A percentile compares a stretch with the other conserved stretches of the same genome.
These are phyloP conservation scores for Eulemur mongoz DNA, from an alignment of 2,797 vertebrate genomes.

Conservation along the genomic window DNA sequence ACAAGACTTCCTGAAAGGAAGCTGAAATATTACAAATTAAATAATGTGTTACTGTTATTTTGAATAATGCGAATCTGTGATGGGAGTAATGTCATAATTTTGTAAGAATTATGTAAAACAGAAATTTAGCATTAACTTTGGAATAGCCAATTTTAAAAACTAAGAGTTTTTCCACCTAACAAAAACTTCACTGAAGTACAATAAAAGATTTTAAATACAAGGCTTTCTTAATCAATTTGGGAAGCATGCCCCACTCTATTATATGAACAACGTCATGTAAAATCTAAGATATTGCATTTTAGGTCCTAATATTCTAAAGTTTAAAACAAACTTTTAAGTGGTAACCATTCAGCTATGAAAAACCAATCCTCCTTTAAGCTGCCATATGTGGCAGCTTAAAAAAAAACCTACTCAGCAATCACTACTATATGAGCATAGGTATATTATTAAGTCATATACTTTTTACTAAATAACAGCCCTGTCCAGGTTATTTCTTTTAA, in stretches of 20 bases:
- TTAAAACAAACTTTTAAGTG: conserved; percentile 60
- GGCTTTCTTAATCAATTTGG: background rate
- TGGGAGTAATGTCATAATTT: background rate
- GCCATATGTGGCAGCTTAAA: conserved; percentile 61
- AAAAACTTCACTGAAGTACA: background rate
- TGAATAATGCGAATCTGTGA: background rate
- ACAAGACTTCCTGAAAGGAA: background rate
- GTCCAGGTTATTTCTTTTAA: conserved; percentile 84
- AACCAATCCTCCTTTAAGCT: conserved; percentile 60
- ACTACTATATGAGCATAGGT: conserved; percentile 84
- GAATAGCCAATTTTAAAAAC: background rate
- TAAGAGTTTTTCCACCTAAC: background rate
- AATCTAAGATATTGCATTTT: conserved; percentile 38
- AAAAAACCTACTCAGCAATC: conserved; percentile 54
- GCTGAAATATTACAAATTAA: background rate
- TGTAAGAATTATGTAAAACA: background rate
- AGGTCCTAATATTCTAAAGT: conserved; percentile 31
- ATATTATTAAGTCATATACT: conserved; percentile 80
- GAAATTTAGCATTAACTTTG: conserved; percentile 21
- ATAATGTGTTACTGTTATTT: background rate
- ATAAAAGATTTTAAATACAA: conserved; percentile 34
- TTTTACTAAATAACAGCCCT: conserved; percentile 85
- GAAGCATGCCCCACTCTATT: background rate
- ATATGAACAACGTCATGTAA: background rate
- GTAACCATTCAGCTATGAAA: conserved; percentile 57